phyloP scores from a whole-genome alignment of 2,888 invertebrate genomes.

The Drosophila ezoana region DNA sequence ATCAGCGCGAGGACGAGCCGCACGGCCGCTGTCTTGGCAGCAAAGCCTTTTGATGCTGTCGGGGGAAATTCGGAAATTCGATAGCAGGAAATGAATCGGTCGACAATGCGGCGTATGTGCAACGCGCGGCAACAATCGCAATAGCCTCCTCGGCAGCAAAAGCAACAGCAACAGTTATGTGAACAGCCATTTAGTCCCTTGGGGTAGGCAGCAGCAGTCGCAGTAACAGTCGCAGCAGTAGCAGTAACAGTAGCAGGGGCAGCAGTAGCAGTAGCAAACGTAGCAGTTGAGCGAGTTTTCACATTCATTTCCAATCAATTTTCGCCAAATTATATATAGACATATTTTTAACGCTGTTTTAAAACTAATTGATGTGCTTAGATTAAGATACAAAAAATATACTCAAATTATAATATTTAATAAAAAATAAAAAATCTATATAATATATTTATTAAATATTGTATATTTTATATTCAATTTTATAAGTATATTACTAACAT shows the following conservation, averaged over 20 bases:
- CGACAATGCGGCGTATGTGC: constrained; percentile 64
- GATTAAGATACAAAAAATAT: too few relatives aligned
- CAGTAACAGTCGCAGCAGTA: not conserved
- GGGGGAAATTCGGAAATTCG: constrained; percentile 62
- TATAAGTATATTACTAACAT: too few relatives aligned
- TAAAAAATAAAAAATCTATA: too few relatives aligned
- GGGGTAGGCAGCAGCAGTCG: not conserved
- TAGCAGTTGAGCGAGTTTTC: constrained; percentile 18
- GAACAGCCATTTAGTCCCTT: constrained; percentile 15
- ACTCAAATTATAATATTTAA: too few relatives aligned
- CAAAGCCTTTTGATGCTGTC: constrained; percentile 50
- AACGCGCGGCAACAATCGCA: constrained; percentile 37
- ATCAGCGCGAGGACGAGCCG: constrained; percentile 64
- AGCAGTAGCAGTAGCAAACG: not conserved
- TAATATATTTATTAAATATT: too few relatives aligned
- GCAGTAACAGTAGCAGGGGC: not conserved
- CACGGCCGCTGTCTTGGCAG: constrained; percentile 21
- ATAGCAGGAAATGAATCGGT: constrained; percentile 70
- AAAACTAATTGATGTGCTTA: not conserved
- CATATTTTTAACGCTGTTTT: too few relatives aligned
- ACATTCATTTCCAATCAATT: constrained; percentile 28
- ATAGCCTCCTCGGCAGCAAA: constrained; percentile 10
- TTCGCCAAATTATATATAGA: not conserved
- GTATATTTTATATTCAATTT: too few relatives aligned
- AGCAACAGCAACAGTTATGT: constrained; percentile 32